These are phyloP conservation scores for Galendromus occidentalis DNA, from an alignment of 1,140 invertebrate species.

Conservation along the genomic window DNA sequence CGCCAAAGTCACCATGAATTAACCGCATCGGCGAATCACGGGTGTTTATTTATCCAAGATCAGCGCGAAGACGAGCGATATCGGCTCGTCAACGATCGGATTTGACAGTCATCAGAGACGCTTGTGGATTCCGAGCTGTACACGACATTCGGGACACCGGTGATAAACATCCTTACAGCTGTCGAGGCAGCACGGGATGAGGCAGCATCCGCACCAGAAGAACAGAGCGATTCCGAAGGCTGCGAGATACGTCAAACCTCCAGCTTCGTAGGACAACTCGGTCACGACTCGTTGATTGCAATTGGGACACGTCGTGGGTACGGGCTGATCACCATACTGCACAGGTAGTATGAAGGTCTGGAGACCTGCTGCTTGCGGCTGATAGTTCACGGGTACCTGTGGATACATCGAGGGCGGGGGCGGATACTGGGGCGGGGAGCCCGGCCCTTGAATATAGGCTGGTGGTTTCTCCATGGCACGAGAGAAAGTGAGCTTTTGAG, in stretches of 20 bases:
- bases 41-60: too few species aligned
- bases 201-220: slow-evolving; percentile 1
- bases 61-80: too few species aligned
- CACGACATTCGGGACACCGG: neutral
- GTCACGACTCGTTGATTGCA: neutral
- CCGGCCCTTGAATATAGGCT: too few species aligned
- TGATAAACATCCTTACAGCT: neutral
- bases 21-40: too few species aligned
- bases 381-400: too few species aligned
- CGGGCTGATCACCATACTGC: neutral
- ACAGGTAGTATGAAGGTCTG: neutral
- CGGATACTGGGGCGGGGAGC: too few species aligned
- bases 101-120: neutral
- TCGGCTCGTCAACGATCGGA: too few species aligned
- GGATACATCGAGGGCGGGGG: too few species aligned
- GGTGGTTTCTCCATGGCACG: too few species aligned
- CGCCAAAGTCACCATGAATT: too few species aligned
- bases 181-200: neutral
- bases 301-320: neutral
- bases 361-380: too few species aligned
- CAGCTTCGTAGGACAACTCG: neutral
- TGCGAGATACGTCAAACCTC: neutral
- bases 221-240: neutral
- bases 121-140: neutral
- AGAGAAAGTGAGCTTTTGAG: too few species aligned